phyloP scores from a whole-genome alignment of 1,140 invertebrate genomes.

The Tribolium madens region DNA sequence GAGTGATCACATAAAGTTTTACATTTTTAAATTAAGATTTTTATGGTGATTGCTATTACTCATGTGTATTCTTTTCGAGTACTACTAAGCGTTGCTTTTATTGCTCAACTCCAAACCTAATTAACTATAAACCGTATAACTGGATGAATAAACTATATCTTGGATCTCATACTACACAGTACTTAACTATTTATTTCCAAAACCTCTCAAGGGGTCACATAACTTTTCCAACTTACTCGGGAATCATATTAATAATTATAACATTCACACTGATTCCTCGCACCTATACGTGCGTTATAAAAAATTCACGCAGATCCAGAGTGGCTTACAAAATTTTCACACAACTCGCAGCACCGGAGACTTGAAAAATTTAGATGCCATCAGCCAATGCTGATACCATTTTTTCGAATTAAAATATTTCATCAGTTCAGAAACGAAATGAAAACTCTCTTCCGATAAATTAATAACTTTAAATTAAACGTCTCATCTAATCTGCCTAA shows the following conservation, averaged over 20 bases:
- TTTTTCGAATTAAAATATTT: no score
- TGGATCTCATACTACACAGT: slow-evolving; percentile 15
- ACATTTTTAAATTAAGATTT: slow-evolving; percentile 44
- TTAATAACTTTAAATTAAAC: no score
- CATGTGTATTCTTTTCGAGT: slow-evolving; percentile 6
- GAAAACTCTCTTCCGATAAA: no score
- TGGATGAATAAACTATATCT: slow-evolving; percentile 7
- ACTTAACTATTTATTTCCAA: slow-evolving; percentile 19
- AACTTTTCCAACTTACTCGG: slow-evolving; percentile 8
- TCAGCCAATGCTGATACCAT: no score
- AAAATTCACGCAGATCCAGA: background rate
- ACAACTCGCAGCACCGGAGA: background rate
- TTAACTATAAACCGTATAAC: slow-evolving; percentile 21
- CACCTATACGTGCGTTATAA: slow-evolving; percentile 8
- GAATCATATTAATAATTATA: slow-evolving; percentile 27
- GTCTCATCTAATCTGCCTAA: background rate
- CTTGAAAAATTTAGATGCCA: background rate
- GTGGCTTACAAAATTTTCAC: slow-evolving; percentile 2
- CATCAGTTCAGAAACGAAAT: no score
- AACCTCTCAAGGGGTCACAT: background rate
- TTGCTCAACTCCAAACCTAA: slow-evolving; percentile 25
- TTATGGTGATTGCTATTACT: slow-evolving; percentile 41
- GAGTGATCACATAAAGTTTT: slow-evolving; percentile 39
- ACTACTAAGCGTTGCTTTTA: slow-evolving; percentile 19
- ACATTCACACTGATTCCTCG: slow-evolving; percentile 1